Evolutionary conservation across 2,888 invertebrate genomes (phyloP).

Genomic region (Machimus atricapillus): DNA sequence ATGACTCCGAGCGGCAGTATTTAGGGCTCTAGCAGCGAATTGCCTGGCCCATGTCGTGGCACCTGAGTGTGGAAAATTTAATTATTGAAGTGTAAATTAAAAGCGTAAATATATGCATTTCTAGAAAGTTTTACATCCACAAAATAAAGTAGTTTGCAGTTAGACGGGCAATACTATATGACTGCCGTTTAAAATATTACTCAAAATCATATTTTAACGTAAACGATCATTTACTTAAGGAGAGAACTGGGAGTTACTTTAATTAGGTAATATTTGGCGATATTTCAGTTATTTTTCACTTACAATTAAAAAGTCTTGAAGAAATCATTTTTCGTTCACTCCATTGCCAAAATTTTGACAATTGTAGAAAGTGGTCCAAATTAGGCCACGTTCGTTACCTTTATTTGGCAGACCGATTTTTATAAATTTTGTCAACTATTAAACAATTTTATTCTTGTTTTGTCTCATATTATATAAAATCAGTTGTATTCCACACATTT

Average conservation of each 20-base stretch:
- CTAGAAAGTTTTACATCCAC: background rate
- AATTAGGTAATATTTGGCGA: background rate
- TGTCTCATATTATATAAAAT: background rate
- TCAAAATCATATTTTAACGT: background rate
- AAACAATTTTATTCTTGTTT: no score
- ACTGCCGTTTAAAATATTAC: no score
- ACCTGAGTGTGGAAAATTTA: background rate
- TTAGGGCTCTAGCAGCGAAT: background rate
- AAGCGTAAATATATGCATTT: background rate
- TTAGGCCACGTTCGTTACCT: background rate
- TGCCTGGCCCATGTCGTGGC: background rate
- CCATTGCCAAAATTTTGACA: background rate
- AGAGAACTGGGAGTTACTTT: background rate
- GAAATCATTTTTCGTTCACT: background rate
- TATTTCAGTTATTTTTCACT: background rate
- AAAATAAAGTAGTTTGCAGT: background rate
- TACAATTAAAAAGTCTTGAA: background rate
- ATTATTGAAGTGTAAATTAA: background rate
- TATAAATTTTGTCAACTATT: no score
- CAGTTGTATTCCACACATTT: background rate
- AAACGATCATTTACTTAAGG: background rate
- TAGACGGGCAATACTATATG: background rate
- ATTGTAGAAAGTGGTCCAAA: background rate
- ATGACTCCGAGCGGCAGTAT: background rate
- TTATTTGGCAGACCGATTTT: background rate